Evolutionary conservation across 2,888 invertebrate genomes (phyloP), one percentile per base, ranked within the genome.

Genomic region (Onchidella celtica): DNA sequence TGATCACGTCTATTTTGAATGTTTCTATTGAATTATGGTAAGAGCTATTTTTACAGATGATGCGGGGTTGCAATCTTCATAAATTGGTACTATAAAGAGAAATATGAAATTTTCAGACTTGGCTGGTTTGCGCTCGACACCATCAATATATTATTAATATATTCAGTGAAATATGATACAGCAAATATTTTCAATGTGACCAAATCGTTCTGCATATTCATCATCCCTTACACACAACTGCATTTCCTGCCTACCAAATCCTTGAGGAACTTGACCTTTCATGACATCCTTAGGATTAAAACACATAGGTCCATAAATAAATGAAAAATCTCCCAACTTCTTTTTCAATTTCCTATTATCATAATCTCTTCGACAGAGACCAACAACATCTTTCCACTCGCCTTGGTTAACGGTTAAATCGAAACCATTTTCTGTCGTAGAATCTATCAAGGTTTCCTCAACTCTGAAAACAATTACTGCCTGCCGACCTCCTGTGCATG

Each of bases 181-280:
- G 2, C n/a, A 32, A 21, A 68, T 36, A 24, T 68, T 72, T 27
- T 55, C n/a, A n/a, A 72, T 21, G 47, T 9, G 47, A 3, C 55
- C 72, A 72, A 72, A 72, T 55, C 17, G 14, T 47, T 72, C 72
- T 55, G 57, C 68, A 68, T 36, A 68, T 11, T 36, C 36, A 3
- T 68, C 36, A 21, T 34, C 68, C 36, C 68, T 36, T 17, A 68
- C 38, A 38, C 68, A 68, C 6, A 68, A n/a, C 32, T 68, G 68
- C 14, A 68, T 68, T 11, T 21, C 24, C 1, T 6, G 24, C n/a
- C 24, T 11, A n/a, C 24, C 68, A 36, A 38, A 38, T 9, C 11
- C 36, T 9, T 2, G 17, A 17, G 24, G n/a, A 11, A 24, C 36
- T 21, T 68, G 14, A 21, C 38, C n/a, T n/a, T 36, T 36, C 2